A percentile compares a stretch with the other conserved stretches of the same genome.
These are phyloP conservation scores for Albula goreensis DNA, from an alignment of 2,113 vertebrate species.

Conservation along the genomic window DNA sequence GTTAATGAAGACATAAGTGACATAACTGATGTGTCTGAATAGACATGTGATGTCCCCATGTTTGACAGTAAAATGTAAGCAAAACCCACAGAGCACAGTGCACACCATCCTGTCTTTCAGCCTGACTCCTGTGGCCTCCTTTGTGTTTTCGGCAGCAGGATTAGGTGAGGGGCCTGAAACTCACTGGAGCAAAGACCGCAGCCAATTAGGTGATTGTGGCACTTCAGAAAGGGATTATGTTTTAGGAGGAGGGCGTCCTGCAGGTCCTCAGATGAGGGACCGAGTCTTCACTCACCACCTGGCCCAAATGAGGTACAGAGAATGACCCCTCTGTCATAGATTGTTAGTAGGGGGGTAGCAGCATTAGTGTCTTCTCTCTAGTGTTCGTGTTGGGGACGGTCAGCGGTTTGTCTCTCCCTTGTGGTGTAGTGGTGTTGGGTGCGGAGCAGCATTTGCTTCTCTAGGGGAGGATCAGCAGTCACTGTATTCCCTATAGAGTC, in stretches of 20 bases:
- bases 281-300: background rate
- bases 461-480: too few relatives aligned
- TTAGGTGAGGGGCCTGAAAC: background rate
- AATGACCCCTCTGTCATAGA: too few relatives aligned
- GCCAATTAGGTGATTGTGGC: background rate
- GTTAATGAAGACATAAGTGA: background rate
- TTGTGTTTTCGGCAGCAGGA: background rate
- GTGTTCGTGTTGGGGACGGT: too few relatives aligned
- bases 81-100: background rate
- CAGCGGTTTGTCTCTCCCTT: too few relatives aligned
- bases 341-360: too few relatives aligned
- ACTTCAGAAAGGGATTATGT: background rate
- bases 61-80: background rate
- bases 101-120: background rate
- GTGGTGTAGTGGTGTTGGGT: too few relatives aligned
- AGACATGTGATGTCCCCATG: background rate
- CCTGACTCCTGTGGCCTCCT: background rate
- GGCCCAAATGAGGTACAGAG: background rate
- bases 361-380: too few relatives aligned
- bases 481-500: background rate
- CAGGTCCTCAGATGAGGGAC: background rate
- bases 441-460: too few relatives aligned
- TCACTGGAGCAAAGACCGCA: background rate
- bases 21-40: background rate
- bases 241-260: background rate